Evolutionary conservation across 2,113 vertebrate species (phyloP).

Genomic region (Leucopsar rothschildi): DNA sequence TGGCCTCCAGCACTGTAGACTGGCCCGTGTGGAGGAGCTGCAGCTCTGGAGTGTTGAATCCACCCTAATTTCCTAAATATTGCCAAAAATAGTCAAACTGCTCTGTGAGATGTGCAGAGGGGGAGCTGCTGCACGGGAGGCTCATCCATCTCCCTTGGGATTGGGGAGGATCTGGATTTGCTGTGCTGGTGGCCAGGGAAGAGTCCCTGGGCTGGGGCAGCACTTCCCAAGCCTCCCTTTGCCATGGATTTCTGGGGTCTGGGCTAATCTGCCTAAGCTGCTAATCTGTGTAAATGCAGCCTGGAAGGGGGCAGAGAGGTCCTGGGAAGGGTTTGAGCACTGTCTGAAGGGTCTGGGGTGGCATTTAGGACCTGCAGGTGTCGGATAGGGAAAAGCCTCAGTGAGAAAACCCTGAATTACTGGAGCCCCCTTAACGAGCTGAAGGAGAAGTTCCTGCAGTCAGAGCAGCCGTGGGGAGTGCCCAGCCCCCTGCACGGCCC

Average conservation of each 20-base stretch:
- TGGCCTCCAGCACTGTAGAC: neutral
- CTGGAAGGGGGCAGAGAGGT: neutral
- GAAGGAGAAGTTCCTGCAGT: neutral
- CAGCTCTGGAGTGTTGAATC: neutral
- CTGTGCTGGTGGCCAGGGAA: neutral
- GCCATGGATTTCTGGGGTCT: neutral
- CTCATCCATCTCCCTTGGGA: neutral
- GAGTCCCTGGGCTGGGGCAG: neutral
- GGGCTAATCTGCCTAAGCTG: neutral
- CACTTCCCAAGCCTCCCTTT: neutral
- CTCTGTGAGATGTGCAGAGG: neutral
- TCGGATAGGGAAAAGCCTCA: neutral
- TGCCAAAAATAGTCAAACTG: conserved; percentile 22
- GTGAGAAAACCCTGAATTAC: no score
- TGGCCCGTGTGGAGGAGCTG: neutral
- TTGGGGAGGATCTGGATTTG: neutral
- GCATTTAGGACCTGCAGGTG: neutral
- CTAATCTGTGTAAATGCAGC: neutral
- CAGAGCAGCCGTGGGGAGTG: neutral
- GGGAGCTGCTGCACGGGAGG: neutral
- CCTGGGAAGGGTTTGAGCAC: neutral
- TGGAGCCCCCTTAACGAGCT: neutral
- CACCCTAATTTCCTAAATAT: neutral
- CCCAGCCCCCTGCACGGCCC: neutral
- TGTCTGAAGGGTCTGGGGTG: neutral